These are phyloP conservation scores for Hyla sarda DNA, from an alignment of 2,113 vertebrate genomes.

Conservation along the genomic window DNA sequence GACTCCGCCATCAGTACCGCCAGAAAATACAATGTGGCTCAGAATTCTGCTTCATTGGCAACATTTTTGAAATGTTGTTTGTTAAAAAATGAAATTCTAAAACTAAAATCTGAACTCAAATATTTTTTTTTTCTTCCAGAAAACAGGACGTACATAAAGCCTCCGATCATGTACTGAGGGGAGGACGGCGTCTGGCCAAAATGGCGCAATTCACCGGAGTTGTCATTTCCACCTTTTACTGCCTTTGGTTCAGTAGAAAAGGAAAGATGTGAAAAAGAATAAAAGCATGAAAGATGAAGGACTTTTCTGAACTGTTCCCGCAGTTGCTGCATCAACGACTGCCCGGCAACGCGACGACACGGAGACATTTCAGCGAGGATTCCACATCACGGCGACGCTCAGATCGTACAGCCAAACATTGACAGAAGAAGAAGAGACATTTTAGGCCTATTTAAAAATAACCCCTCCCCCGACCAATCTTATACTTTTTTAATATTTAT, in stretches of 20 bases:
- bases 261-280: constrained; percentile 64
- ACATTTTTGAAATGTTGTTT: constrained; percentile 21
- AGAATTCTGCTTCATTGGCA: neutral
- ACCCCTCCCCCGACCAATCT: constrained; percentile 40
- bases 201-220: constrained; percentile 63
- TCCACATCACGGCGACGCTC: constrained; percentile 63
- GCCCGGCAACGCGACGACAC: constrained; percentile 62
- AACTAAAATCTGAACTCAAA: too few relatives aligned
- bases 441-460: constrained; percentile 68
- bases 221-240: constrained; percentile 65
- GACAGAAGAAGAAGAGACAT: constrained; percentile 66
- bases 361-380: constrained; percentile 68
- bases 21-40: neutral
- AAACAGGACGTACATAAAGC: constrained; percentile 80
- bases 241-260: constrained; percentile 68
- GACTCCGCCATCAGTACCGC: neutral
- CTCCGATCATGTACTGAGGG: constrained; percentile 81
- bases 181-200: constrained; percentile 67
- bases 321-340: constrained; percentile 70
- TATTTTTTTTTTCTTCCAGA: constrained; percentile 64
- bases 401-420: constrained; percentile 58
- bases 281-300: constrained; percentile 68
- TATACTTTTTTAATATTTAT: neutral
- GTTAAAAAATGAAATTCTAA: neutral
- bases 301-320: constrained; percentile 64